Evolutionary conservation across 2,888 invertebrate genomes (phyloP), one percentile per base, ranked within the genome.

Genomic region (Periphyllus acericola): DNA sequence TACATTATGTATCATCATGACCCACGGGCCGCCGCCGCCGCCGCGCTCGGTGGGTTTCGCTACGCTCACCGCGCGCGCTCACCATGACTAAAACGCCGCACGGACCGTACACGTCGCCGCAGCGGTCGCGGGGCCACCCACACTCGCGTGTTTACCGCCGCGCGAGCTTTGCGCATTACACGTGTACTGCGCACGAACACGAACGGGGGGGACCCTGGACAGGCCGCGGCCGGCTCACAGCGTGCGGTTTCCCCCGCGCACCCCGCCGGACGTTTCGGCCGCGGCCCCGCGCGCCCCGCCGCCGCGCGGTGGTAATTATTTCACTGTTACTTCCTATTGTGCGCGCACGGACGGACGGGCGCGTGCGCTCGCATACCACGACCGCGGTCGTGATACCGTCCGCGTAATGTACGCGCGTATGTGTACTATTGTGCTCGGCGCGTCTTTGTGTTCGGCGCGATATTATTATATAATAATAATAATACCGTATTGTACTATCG

Each of bases 91-190:
- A 87, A 87, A 72, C 86, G 55, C 76, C 52, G 46, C 79, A 21
- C 71, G 60, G 83, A 19, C 55, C 79, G 79, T 40, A 29, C 71
- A 71, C 21, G 71, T 74, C 34, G 34, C 25, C 60, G 60, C 19
- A 52, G 71, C 79, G 1, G 60, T 21, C 19, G 74, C 36, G 25
- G 34, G 84, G 71, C 85, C 85, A 86, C 85, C 85, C 85, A 86
- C 78, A 79, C 74, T 75, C 85, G 79, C 52, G 68, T 60, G 55
- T 74, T 60, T 60, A n/a, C 75, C 75, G 46, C 79, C 21, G 52
- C 76, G 29, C 66, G 84, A 76, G 84, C 84, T 84, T 84, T 76
- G n/a, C n/a, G n/a, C n/a, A n/a, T n/a, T n/a, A n/a, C n/a, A n/a
- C n/a, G n/a, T n/a, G n/a, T n/a, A n/a, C n/a, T n/a, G n/a, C n/a